Evolutionary conservation across 2,797 vertebrate genomes (phyloP).

Genomic region (Podarcis siculus): DNA sequence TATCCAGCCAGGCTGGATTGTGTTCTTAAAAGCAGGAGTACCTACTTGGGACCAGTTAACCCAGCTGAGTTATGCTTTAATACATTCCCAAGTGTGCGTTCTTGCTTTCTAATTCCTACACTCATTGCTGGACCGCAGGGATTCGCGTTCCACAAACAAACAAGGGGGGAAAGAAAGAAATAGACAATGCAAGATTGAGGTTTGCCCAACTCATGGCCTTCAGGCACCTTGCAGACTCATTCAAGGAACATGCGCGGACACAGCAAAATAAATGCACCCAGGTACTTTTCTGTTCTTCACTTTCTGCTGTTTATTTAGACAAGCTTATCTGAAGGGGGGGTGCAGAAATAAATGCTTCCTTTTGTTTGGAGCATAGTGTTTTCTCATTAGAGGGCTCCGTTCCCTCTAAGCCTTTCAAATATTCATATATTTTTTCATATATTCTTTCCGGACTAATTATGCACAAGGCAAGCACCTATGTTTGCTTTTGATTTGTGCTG

Average conservation of each 20-base stretch:
- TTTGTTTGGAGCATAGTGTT: not conserved
- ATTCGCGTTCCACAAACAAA: not conserved
- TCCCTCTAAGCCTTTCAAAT: conserved; percentile 17
- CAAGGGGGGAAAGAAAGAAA: not conserved
- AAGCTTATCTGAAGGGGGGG: not conserved
- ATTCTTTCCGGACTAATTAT: conserved; percentile 1
- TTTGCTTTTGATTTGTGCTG: conserved; percentile 14
- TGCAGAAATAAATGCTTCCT: not conserved
- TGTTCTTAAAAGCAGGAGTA: not conserved
- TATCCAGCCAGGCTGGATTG: not conserved
- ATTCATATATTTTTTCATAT: not conserved
- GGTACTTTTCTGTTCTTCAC: not conserved
- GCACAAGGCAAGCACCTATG: not conserved
- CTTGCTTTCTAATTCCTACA: not conserved
- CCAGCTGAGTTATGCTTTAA: not conserved
- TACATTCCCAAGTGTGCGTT: not conserved
- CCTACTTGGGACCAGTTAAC: not conserved
- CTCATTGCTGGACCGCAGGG: not conserved
- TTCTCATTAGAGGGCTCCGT: conserved; percentile 4
- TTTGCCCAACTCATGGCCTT: not conserved
- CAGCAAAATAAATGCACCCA: not conserved
- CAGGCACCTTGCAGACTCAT: not conserved
- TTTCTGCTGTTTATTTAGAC: too few relatives aligned
- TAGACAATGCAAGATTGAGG: not conserved
- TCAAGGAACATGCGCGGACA: not conserved